Base-by-base conservation (phyloP, 2,113 vertebrate genomes). In the Eulemur macaco region DNA sequence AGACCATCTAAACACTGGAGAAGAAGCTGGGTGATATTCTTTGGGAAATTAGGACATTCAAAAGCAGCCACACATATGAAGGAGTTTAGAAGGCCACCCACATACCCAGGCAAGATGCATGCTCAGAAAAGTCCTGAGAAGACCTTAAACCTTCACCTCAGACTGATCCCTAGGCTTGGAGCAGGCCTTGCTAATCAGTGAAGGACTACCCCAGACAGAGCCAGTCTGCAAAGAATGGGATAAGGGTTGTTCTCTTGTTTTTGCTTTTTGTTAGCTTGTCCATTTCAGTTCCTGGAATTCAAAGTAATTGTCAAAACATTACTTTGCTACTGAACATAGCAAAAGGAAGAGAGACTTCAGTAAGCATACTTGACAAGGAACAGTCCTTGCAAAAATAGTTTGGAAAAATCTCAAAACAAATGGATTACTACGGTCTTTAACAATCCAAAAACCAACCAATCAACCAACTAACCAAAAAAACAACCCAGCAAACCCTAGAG, bases 231-330 rank as follows among this genome's bases (percentile, higher is more conserved):
- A 87, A 45, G 54, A 74, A 1, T 2, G 31, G 37, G 42, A 69
- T 7, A 77, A 17, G 8, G 3, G 2, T 5, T 93, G 23, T n/a
- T 91, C 73, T 85, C 31, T 93, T 9, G 60, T 9, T 47, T 58
- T 64, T 14, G 21, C 17, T 91, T 71, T 85, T 37, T 81, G 73
- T 9, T 56, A 76, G 42, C 58, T 54, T 71, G 29, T 78, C 27
- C 47, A 58, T 77, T 89, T 92, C 37, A 47, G n/a, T 47, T 63
- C 23, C 39, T 71, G 29, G 39, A 47, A 58, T 58, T 86, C 73
- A 77, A n/a, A 42, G 27, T 52, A 80, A 77, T 64, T 73, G 17
- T 64, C 85, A 95, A 89, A 93, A 92, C 47, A 85, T 29, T 81
- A 64, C 39, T 39, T 39, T 39, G 39, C 39, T 39, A 88, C 17